These are phyloP conservation scores for Sminthurinus signatus DNA, from an alignment of 1,140 invertebrate species.

Conservation along the genomic window DNA sequence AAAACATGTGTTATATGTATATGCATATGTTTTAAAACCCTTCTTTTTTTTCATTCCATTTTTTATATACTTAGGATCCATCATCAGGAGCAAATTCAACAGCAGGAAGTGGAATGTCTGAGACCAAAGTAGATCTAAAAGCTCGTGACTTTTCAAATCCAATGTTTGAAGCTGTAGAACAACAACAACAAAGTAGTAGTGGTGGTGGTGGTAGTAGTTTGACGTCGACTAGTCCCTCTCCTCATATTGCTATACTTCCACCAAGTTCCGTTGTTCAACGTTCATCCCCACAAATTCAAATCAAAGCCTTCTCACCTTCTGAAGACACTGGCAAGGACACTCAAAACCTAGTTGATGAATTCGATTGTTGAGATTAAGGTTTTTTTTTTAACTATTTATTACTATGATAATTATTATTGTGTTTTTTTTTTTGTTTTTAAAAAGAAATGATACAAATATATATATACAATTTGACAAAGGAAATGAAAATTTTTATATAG, in stretches of 20 bases:
- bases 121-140: constrained; percentile 30
- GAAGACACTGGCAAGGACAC: constrained; percentile 88
- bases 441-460: too few relatives aligned
- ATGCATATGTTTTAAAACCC: background rate
- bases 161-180: constrained; percentile 82
- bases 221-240: constrained; percentile 6
- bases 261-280: constrained; percentile 73
- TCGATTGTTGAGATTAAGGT: constrained; percentile 23
- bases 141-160: constrained; percentile 84
- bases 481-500: too few relatives aligned
- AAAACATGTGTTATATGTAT: background rate
- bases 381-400: too few relatives aligned
- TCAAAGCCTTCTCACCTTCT: constrained; percentile 54
- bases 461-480: too few relatives aligned
- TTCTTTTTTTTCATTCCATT: background rate
- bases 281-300: constrained; percentile 62
- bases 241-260: constrained; percentile 58
- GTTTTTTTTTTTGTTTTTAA: too few relatives aligned
- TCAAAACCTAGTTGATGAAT: constrained; percentile 67
- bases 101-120: background rate
- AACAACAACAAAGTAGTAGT: constrained; percentile 42
- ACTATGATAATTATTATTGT: too few relatives aligned
- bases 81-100: constrained; percentile 11
- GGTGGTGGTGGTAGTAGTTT: too few relatives aligned
- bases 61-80: background rate